Conservation (phyloP, 2,113 vertebrate species). For the Pandion haliaetus region DNA sequence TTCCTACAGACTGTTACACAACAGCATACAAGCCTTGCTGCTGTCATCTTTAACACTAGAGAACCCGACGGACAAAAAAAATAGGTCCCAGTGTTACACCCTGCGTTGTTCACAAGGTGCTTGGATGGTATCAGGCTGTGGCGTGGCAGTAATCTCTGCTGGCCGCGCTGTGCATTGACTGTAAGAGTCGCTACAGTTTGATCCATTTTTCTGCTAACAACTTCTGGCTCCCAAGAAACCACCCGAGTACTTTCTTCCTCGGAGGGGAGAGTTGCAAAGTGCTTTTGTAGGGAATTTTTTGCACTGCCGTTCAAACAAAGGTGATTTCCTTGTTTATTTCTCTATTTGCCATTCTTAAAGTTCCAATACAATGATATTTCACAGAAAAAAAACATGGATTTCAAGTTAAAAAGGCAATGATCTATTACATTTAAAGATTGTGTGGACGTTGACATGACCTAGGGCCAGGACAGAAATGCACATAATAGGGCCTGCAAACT, state of each 20-base stretch:
- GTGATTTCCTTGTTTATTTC: neutral
- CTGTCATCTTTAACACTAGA: neutral
- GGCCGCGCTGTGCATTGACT: neutral
- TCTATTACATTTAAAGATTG: neutral
- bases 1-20: neutral
- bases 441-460: neutral
- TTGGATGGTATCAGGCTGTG: neutral
- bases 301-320: neutral
- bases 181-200: neutral
- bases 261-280: neutral
- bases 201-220: neutral
- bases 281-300: neutral
- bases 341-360: neutral
- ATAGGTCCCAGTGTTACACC: neutral
- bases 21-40: neutral
- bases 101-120: rapidly evolving
- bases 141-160: neutral
- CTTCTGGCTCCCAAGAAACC: neutral
- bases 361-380: neutral
- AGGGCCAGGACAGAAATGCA: neutral
- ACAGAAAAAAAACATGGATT: neutral
- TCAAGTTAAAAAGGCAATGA: neutral
- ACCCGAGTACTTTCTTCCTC: neutral
- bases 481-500: neutral
- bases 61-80: neutral